Conservation (phyloP, 2,797 vertebrate genomes). For the Pantherophis vulpinus region DNA sequence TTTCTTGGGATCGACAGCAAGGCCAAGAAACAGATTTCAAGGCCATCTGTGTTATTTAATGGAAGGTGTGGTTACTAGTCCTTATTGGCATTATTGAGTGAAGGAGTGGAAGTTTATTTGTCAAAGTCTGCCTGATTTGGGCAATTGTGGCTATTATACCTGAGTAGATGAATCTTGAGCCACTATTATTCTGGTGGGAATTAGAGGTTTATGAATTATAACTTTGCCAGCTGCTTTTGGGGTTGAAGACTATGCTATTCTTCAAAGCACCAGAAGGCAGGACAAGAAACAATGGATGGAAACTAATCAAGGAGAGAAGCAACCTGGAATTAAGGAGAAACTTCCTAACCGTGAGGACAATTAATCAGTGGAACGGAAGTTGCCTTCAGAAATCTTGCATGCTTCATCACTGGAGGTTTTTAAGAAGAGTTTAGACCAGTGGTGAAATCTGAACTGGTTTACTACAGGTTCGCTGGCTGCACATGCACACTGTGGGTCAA, state of each 20-base stretch:
- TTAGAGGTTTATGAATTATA: not conserved
- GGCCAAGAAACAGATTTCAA: not conserved
- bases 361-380: too few relatives aligned
- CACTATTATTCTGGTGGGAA: not conserved
- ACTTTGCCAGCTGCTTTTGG: not conserved
- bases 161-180: not conserved
- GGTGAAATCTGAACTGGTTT: too few relatives aligned
- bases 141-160: not conserved
- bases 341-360: too few relatives aligned
- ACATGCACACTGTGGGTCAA: rapidly evolving
- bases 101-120: not conserved
- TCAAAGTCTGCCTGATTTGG: not conserved
- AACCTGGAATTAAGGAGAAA: too few relatives aligned
- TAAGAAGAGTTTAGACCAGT: too few relatives aligned
- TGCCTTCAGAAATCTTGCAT: too few relatives aligned
- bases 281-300: too few relatives aligned
- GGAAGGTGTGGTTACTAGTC: not conserved
- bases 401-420: too few relatives aligned
- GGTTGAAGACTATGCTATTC: not conserved
- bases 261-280: too few relatives aligned
- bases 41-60: not conserved
- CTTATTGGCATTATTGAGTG: not conserved
- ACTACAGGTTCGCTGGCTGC: too few relatives aligned
- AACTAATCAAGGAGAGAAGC: too few relatives aligned
- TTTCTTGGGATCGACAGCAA: not conserved